These are phyloP conservation scores for Oriolus oriolus DNA, from an alignment of 2,113 vertebrate species.

Conservation along the genomic window DNA sequence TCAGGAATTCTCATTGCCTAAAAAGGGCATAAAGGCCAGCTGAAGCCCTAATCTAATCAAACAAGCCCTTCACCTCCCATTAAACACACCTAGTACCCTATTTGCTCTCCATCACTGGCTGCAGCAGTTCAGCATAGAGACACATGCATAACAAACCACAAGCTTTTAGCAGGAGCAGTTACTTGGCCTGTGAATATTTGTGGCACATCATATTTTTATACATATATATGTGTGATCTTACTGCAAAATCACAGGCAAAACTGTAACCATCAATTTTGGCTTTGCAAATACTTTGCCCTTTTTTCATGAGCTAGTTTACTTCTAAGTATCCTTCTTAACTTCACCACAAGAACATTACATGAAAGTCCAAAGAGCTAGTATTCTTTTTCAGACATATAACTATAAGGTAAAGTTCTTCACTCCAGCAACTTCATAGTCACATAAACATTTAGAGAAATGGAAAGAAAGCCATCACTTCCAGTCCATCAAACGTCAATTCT, in stretches of 20 bases:
- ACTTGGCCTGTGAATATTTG: background rate
- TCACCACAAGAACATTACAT: background rate
- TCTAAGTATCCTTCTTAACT: background rate
- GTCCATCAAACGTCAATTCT: background rate
- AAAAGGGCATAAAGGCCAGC: background rate
- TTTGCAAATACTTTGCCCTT: background rate
- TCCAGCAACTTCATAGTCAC: background rate
- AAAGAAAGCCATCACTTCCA: background rate
- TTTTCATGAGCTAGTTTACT: background rate
- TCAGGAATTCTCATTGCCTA: background rate
- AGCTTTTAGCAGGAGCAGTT: background rate
- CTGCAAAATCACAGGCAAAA: background rate
- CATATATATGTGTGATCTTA: background rate
- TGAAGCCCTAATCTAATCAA: background rate
- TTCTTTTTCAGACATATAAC: background rate
- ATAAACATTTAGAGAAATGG: background rate
- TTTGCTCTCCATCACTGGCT: background rate
- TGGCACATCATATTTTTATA: background rate
- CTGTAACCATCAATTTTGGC: background rate
- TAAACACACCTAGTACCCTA: background rate
- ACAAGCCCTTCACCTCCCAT: background rate
- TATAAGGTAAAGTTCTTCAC: background rate
- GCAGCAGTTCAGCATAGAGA: background rate
- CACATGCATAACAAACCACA: background rate
- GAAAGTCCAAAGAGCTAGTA: background rate